A percentile compares a stretch with the other conserved stretches of the same genome.
phyloP scores from a whole-genome alignment of 2,113 vertebrate species.

The Zapornia atra region DNA sequence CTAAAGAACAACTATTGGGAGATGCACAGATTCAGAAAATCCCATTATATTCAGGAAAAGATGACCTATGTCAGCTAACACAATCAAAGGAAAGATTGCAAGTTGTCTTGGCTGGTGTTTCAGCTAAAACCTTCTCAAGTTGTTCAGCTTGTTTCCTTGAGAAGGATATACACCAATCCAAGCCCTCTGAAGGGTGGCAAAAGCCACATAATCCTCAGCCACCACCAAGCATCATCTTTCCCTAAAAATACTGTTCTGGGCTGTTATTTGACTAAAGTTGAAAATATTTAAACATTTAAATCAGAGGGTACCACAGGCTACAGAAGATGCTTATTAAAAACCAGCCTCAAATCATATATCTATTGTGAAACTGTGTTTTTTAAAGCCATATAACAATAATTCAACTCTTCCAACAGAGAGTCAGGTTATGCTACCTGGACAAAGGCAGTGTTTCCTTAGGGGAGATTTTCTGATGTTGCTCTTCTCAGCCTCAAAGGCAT shows the following conservation, averaged over 20 bases:
- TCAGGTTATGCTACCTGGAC: not conserved
- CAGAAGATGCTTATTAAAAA: slow-evolving; percentile 8
- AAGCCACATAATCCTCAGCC: not conserved
- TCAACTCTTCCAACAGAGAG: not conserved
- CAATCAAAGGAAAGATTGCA: not conserved
- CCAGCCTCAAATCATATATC: slow-evolving; percentile 14
- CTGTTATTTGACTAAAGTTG: not conserved
- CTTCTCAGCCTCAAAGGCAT: not conserved
- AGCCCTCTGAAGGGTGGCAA: not conserved
- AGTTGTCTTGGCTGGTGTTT: not conserved
- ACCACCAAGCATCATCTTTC: not conserved
- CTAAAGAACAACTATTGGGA: not conserved
- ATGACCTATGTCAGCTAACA: not conserved
- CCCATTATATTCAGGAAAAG: not conserved
- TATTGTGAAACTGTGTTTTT: not conserved
- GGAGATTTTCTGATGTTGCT: not conserved
- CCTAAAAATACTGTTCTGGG: slow-evolving; percentile 14
- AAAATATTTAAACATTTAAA: slow-evolving; percentile 43
- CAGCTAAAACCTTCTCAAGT: not conserved
- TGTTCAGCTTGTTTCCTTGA: not conserved
- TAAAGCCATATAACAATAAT: not conserved
- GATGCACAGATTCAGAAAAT: not conserved
- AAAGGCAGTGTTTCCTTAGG: not conserved
- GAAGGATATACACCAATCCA: not conserved
- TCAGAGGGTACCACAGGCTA: not conserved